Conservation (phyloP, 2,888 invertebrate species). For the Mycalesis mineus region DNA sequence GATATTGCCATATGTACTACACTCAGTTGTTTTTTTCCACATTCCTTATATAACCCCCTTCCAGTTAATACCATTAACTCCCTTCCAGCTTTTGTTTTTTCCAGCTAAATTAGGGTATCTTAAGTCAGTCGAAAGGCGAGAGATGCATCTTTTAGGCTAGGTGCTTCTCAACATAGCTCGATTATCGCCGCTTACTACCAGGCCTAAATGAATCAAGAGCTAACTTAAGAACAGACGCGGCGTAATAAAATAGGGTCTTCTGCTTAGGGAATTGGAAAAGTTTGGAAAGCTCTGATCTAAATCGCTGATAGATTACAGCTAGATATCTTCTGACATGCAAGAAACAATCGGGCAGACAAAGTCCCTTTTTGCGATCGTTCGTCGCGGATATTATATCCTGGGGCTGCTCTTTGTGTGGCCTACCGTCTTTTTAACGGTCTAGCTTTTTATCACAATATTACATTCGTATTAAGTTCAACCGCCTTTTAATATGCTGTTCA, state of each 20-base stretch:
- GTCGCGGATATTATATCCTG: conserved; percentile 1
- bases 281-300: not conserved
- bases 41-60: too few relatives aligned
- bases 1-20: too few relatives aligned
- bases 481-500: not conserved
- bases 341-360: not conserved
- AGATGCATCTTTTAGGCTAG: too few relatives aligned
- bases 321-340: not conserved
- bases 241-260: not conserved
- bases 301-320: not conserved
- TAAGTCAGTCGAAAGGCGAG: not conserved
- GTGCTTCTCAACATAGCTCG: too few relatives aligned
- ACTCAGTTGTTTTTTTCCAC: too few relatives aligned
- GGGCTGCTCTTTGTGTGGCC: not conserved
- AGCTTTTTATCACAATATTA: not conserved
- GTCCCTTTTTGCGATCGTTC: not conserved
- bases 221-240: not conserved
- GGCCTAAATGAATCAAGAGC: too few relatives aligned
- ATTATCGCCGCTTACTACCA: not conserved
- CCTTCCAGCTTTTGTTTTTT: too few relatives aligned
- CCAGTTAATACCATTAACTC: too few relatives aligned
- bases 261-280: not conserved
- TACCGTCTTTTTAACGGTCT: not conserved
- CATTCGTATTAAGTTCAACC: not conserved
- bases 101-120: too few relatives aligned